Evolutionary conservation across 1,140 invertebrate genomes (phyloP).

Genomic region (Drusus annulatus): DNA sequence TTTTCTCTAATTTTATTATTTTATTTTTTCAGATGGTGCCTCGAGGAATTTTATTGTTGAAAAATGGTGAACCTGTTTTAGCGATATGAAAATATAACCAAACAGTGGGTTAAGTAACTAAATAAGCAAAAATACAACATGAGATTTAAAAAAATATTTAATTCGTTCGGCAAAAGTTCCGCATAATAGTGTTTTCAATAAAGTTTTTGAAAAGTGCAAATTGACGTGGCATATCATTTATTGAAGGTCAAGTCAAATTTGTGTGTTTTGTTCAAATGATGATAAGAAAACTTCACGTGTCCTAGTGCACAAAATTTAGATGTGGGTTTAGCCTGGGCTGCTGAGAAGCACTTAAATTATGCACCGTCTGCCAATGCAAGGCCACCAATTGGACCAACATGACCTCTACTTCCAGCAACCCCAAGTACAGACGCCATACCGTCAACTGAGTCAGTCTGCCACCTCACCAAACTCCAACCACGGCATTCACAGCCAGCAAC

Average conservation of each 20-base stretch:
- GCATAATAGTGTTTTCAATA: not conserved
- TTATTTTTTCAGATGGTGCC: slow-evolving; percentile 26
- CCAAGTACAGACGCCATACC: slow-evolving; percentile 41
- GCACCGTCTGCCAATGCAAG: slow-evolving; percentile 52
- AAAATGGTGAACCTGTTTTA: not conserved
- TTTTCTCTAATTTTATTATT: not conserved
- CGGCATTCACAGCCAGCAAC: not conserved
- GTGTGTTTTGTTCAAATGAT: not conserved
- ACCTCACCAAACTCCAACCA: slow-evolving; percentile 35
- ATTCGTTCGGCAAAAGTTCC: too few species aligned
- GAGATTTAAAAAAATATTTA: too few species aligned
- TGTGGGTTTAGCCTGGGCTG: not conserved
- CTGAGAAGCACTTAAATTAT: slow-evolving; percentile 48
- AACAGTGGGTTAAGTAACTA: not conserved
- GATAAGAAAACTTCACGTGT: not conserved
- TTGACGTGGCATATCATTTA: not conserved
- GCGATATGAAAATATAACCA: not conserved
- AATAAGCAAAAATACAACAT: too few species aligned
- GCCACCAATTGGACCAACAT: slow-evolving; percentile 52
- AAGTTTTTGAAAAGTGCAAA: not conserved
- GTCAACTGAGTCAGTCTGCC: slow-evolving; percentile 25
- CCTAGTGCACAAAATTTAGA: not conserved
- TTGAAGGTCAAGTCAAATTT: not conserved
- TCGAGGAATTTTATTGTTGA: not conserved
- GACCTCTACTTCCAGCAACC: slow-evolving; percentile 52